Base-by-base conservation (phyloP, 1,140 invertebrate species). In the Stenopsyche tienmushanensis region DNA sequence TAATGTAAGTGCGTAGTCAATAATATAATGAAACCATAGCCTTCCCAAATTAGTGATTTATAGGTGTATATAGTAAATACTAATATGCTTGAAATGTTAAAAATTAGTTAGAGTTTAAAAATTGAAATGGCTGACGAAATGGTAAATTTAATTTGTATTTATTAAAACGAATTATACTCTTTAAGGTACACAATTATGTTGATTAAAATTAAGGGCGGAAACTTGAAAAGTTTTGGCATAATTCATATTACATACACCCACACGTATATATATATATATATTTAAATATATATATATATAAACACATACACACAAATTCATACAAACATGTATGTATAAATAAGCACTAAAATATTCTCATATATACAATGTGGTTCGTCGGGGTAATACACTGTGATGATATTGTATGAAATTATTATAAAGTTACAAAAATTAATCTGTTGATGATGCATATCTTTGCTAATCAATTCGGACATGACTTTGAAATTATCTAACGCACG, bases 11-110 rank as follows among this genome's bases (percentile, higher is more conserved):
- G 23, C 20, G 41, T 63, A 66, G 65, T 64, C 17, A 59, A 44
- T 58, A 54, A 52, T 47, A 45, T 47, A 53, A 63, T 59, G 57
- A 66, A 70, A 70, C 47, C 55, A 54, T 70, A 70, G 67, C 67
- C 67, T 66, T 70, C 67, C 67, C 45, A 18, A 62, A 34, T 50
- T 69, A 69, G 67, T 25, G 21, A 58, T 18, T 50, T 53, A 52
- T 49, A 65, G 41, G 42, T 70, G 64, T 70, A 70, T 49, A 69
- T 69, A 69, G 25, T 60, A 47, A 47, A 41, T 60, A 60, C 57
- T 41, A 60, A 54, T 54, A 34, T 24, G 52, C 52, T 54, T 25
- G 26, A 26, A 10, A 18, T 26, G 29, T 34, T 34, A 34, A 34
- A 34, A 34, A 34, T 34, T 34, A 34, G 29, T 5, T 34, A 34